Evolutionary conservation across 2,113 vertebrate genomes (phyloP), one percentile per base, ranked within the genome.

Genomic region (Cranoglanis bouderius): DNA sequence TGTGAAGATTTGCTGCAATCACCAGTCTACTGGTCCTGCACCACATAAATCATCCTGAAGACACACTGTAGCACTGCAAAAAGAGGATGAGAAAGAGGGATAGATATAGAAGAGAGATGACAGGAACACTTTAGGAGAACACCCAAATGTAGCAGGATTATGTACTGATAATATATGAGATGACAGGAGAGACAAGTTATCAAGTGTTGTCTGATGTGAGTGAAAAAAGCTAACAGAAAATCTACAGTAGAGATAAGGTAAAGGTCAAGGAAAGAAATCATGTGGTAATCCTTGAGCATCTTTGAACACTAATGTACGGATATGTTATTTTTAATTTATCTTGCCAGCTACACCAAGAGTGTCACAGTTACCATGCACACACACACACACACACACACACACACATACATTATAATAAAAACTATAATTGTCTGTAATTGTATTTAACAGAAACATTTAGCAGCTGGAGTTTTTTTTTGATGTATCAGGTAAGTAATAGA

Each of bases 1-100:
- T 88, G 82, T 90, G 90, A 85, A 81, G 85, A 93, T 89, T 86
- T 87, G 78, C 77, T 93, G 93, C 86, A 94, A 94, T 94, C 93
- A 95, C 92, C 87, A 89, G 86, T 90, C 88, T 81, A 43, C 43
- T 55, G 53, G 78, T 81, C 81, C 87, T 38, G 84, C 78, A 65
- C 53, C 40, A 40, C 65, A 89, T 94, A 92, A 95, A 93, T 94
- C 92, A 94, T 49, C 75, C 4, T 7, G 46, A 19, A 46, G 12
- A 65, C 19, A 85, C 67, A 74, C 82, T 86, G 43, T 7, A 81
- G 85, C 18, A 82, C 86, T 87, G 78, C 38, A 81, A 82, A 86
- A 83, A 88, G 59, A 80, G 29, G 32, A 63, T 10, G 4, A 43
- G 13, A 86, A 55, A 51, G 53, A 40, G 21, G 46, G 4, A 70